These are phyloP conservation scores for Stylophora pistillata DNA, from an alignment of 64 coral and sea anemone species.

Conservation along the genomic window DNA sequence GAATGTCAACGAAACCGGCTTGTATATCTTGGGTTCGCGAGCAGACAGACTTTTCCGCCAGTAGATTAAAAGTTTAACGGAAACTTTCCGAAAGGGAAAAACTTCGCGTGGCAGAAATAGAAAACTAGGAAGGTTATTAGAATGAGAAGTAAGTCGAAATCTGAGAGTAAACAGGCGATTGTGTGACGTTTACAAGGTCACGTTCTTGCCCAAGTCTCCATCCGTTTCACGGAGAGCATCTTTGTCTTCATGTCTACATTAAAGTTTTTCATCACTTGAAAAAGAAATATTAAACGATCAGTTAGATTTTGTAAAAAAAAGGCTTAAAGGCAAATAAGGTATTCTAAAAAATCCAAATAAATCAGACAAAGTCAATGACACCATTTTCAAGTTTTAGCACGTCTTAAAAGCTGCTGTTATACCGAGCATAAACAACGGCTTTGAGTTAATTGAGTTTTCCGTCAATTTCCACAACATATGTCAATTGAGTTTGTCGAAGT, in stretches of 20 bases:
- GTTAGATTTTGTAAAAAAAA: neutral
- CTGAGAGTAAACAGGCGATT: neutral
- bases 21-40: too few relatives aligned
- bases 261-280: neutral
- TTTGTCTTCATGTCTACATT: neutral
- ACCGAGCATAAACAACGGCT: neutral
- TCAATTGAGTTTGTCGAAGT: neutral
- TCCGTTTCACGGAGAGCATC: neutral
- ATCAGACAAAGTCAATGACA: neutral
- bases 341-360: neutral
- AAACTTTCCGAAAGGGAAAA: neutral
- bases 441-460: neutral
- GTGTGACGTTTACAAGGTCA: neutral
- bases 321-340: neutral
- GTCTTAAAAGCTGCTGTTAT: slow-evolving; percentile 5
- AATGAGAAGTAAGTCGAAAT: neutral
- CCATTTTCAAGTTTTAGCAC: neutral
- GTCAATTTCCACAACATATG: neutral
- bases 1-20: too few relatives aligned
- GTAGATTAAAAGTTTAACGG: too few relatives aligned
- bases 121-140: neutral
- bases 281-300: neutral
- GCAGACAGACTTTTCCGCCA: too few relatives aligned
- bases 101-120: neutral
- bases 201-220: neutral